Evolutionary conservation across 2,888 invertebrate genomes (phyloP), one percentile per base, ranked within the genome.

Genomic region (Erynnis tages): DNA sequence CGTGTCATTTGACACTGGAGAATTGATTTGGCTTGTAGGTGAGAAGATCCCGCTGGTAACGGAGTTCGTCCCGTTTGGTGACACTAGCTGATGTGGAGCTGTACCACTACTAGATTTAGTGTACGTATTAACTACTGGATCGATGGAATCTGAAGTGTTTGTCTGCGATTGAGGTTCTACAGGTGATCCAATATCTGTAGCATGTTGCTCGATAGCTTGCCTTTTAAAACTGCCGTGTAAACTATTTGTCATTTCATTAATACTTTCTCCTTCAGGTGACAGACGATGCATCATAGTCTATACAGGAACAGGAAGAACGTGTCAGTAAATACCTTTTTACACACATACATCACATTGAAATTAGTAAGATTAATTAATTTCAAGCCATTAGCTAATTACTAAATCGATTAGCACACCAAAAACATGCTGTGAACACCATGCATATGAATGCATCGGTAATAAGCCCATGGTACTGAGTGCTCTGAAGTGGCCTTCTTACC

Each of bases 281-380:
- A 93, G 89, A 66, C 94, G 91, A 72, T 94, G 93, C 70, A 92
- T 90, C 73, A 93, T 91, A 59, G 92, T 93, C 88, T 92, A 92
- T 71, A 88, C 66, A 71, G 81, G 76, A 83, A 86, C 73, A 86
- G 77, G 74, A 84, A 82, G 63, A 70, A 67, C 62, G 62, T 61
- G 68, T 77, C 63, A 76, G 63, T 73, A 63, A 48, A 68, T 61
- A 66, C 25, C 47, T 53, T 48, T 44, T 44, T 52, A 52, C 44
- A 45, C 29, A 52, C 37, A 52, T 52, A 52, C 30, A 38, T 43
- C 30, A 56, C 32, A 54, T 43, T 43, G n/a, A 30, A 53, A 53
- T 30, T 53, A 54, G 50, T 50, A 43, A 48, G 50, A 54, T 47
- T 49, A 41, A 19, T 48, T 13, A 49, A 50, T 35, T 44, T 35